Evolutionary conservation across 2,797 vertebrate genomes (phyloP), one percentile per base, ranked within the genome.

Genomic region (Rhinichthys osculus): DNA sequence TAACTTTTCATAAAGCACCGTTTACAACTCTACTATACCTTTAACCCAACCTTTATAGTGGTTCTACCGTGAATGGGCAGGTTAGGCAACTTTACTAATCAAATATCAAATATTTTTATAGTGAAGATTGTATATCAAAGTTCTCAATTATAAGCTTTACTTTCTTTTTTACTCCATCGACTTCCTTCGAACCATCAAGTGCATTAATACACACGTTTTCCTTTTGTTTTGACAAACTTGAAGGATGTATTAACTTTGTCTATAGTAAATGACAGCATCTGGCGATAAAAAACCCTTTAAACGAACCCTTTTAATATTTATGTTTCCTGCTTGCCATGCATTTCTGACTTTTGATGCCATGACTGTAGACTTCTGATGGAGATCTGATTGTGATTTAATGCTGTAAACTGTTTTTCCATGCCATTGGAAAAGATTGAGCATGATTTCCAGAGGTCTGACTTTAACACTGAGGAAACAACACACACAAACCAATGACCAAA

Each of bases 401-500:
- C 21, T 16, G 33, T 69, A 42, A 80, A 21, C 17, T n/a, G 21
- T 27, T 59, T 44, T 44, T 69, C 6, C 17, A 10, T 74, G 54
- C 47, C 14, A 5, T 50, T 50, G 47, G 14, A 47, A 47, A 14
- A 47, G 71, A 50, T 59, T 64, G 7, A 59, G 21, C 35, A 8
- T 69, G 16, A 21, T 67, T 70, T 54, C 3, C 59, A n/a, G n/a
- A 35, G 16, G 17, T 69, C 50, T 21, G 19, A 10, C 13, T 73
- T 59, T 47, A 13, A 67, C 35, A 57, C 14, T 35, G 27, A 27
- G 27, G 27, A 27, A 27, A 27, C 27, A 27, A 27, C 16, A 38
- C 35, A n/a, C 64, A 71, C 50, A 80, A 88, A 77, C 89, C 88
- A 88, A 42, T 90, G 93, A 92, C 92, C 86, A 89, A 90, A 90